A percentile compares a stretch with the other conserved stretches of the same genome.
phyloP scores from a whole-genome alignment of 2,888 invertebrate species.

The Melinaea menophilus region DNA sequence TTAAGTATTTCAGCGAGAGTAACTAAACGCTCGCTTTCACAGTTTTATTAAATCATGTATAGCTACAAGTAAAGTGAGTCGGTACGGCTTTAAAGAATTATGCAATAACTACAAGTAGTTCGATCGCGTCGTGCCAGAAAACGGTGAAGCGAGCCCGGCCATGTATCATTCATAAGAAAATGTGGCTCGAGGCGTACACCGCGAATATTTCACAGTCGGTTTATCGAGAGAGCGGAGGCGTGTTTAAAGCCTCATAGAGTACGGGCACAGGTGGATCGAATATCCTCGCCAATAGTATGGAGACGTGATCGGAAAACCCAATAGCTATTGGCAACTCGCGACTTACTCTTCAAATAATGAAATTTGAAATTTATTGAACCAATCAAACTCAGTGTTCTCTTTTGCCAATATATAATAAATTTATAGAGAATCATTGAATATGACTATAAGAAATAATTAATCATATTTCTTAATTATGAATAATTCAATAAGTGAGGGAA shows the following conservation, averaged over 20 bases:
- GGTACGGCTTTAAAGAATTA: slow-evolving; percentile 46
- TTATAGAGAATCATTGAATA: too few species aligned
- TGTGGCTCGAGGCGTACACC: slow-evolving; percentile 59
- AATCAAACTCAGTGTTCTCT: slow-evolving; percentile 59
- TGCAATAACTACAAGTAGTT: slow-evolving; percentile 50
- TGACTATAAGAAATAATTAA: too few species aligned
- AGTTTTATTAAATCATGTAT: slow-evolving; percentile 5
- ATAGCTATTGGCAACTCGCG: slow-evolving; percentile 69
- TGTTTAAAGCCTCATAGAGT: slow-evolving; percentile 66
- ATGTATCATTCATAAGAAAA: slow-evolving; percentile 76
- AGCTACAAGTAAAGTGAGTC: slow-evolving; percentile 33
- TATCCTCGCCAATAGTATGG: slow-evolving; percentile 73
- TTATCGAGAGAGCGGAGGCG: slow-evolving; percentile 63
- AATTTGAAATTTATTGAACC: slow-evolving; percentile 74
- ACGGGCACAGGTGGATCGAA: slow-evolving; percentile 73
- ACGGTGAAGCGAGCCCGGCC: slow-evolving; percentile 46
- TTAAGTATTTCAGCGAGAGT: not conserved
- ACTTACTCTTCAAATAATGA: slow-evolving; percentile 75
- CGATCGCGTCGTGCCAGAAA: slow-evolving; percentile 40
- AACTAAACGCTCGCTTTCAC: slow-evolving; percentile 41
- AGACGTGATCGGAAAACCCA: slow-evolving; percentile 74
- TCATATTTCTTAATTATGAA: not conserved
- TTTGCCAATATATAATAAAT: too few species aligned
- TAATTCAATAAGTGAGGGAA: too few species aligned
- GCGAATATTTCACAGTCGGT: slow-evolving; percentile 74